phyloP scores from a whole-genome alignment of 2,888 invertebrate species.

The Diaprepes abbreviatus region DNA sequence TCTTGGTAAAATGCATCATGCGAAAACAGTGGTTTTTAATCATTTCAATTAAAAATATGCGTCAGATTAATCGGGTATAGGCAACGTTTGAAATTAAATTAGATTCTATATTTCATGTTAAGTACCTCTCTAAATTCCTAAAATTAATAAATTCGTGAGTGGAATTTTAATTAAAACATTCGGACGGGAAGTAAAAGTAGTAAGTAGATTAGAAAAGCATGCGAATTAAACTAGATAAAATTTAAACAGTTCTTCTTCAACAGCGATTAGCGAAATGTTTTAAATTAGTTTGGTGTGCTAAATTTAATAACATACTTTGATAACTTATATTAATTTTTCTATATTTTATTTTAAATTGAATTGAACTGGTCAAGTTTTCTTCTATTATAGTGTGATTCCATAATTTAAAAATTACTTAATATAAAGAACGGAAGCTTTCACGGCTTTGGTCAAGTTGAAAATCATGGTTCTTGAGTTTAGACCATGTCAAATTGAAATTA shows the following conservation, averaged over 20 bases:
- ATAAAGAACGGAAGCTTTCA: too few relatives aligned
- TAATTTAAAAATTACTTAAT: too few relatives aligned
- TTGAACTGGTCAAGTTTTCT: too few relatives aligned
- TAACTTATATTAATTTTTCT: too few relatives aligned
- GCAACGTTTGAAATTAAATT: background rate
- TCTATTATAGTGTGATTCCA: too few relatives aligned
- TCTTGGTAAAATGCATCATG: slow-evolving; percentile 4
- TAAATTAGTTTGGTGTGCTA: background rate
- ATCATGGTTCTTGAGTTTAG: too few relatives aligned
- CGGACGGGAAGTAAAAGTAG: slow-evolving; percentile 43
- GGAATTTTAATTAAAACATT: slow-evolving; percentile 31
- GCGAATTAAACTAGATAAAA: slow-evolving; percentile 15
- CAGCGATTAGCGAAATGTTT: background rate
- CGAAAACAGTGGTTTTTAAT: background rate
- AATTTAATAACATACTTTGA: slow-evolving; percentile 3
- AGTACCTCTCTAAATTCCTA: slow-evolving; percentile 7
- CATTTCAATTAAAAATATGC: slow-evolving; percentile 4
- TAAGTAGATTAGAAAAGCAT: slow-evolving; percentile 20
- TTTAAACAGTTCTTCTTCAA: slow-evolving; percentile 4
- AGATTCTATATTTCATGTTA: background rate
- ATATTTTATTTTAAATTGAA: too few relatives aligned
- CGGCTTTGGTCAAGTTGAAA: too few relatives aligned
- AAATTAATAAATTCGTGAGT: slow-evolving; percentile 8
- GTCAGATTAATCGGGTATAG: background rate
- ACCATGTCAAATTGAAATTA: too few relatives aligned